Base-by-base conservation (phyloP, 2,113 vertebrate genomes). In the Gambusia affinis region DNA sequence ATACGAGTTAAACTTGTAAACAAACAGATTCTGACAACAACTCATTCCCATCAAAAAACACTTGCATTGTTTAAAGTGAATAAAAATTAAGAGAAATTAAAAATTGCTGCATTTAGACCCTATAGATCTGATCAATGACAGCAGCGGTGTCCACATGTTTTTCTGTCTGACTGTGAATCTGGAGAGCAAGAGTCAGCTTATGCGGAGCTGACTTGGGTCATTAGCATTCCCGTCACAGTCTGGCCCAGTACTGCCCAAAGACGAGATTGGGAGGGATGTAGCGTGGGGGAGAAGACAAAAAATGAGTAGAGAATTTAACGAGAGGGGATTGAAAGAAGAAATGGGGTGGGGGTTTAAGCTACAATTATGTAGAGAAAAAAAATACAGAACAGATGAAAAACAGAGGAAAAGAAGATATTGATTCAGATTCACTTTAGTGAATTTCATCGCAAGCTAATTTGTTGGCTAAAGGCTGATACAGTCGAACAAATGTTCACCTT, bases 211-310 rank as follows among this genome's bases (percentile, higher is more conserved):
- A 84, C 79, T 22, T 0, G n/a, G 0, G 29, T 63, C 78, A 92
- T 94, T 93, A 90, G 86, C 83, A 92, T 92, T 93, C 93, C 83
- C 80, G 86, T 93, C 93, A 93, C 93, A 92, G 72, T 63, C 64
- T n/a, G 61, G 83, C 51, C 81, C 85, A 92, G 90, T 82, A 85
- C 91, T 86, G 89, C 78, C 79, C 69, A 78, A 66, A 77, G 61
- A 27, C 67, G 78, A 75, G 71, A 76, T 57, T 57, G 51, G 51
- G 57, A 64, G 73, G 0, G 39, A 44, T 1, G 15, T 29, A 66
- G 67, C 63, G 73, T 44, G 60, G 37, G 77, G 73, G 67, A 78
- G 67, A 54, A 64, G 24, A 62, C 27, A 67, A 29, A 64, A 35
- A 47, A 14, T 31, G 60, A 37, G 42, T 64, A 37, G 33, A 47